These are phyloP conservation scores for Embiotoca jacksoni DNA, from an alignment of 2,113 vertebrate genomes.

Conservation along the genomic window DNA sequence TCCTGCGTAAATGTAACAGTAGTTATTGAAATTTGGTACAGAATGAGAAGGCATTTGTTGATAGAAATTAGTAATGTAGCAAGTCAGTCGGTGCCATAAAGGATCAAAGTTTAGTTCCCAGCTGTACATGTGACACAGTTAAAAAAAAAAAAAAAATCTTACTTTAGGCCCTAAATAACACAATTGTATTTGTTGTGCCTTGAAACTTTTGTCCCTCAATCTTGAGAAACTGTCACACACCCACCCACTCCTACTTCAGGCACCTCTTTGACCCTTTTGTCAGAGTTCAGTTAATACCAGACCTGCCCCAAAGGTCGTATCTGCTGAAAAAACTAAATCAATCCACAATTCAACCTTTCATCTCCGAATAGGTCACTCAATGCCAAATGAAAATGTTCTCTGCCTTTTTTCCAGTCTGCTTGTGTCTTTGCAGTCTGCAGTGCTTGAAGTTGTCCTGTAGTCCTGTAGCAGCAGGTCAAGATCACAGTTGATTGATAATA, in stretches of 20 bases:
- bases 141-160: not conserved
- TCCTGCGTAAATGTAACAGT: too few relatives aligned
- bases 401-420: constrained; percentile 13
- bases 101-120: too few relatives aligned
- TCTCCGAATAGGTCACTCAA: constrained; percentile 60
- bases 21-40: too few relatives aligned
- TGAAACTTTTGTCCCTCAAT: constrained; percentile 24
- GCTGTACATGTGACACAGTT: too few relatives aligned
- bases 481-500: constrained; percentile 54
- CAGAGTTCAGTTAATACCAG: constrained; percentile 37
- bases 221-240: not conserved
- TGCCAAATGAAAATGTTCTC: constrained; percentile 57
- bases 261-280: constrained; percentile 23
- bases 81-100: too few relatives aligned
- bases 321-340: constrained; percentile 56
- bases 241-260: constrained; percentile 1
- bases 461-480: constrained; percentile 52
- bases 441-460: constrained; percentile 44
- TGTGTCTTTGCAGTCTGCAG: constrained; percentile 8
- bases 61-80: too few relatives aligned
- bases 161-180: not conserved
- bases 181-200: not conserved
- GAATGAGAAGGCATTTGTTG: too few relatives aligned
- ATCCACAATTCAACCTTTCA: constrained; percentile 50
- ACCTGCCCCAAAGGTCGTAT: constrained; percentile 57